Base-by-base conservation (phyloP, 2,113 vertebrate species). In the Rhabdornis inornatus region DNA sequence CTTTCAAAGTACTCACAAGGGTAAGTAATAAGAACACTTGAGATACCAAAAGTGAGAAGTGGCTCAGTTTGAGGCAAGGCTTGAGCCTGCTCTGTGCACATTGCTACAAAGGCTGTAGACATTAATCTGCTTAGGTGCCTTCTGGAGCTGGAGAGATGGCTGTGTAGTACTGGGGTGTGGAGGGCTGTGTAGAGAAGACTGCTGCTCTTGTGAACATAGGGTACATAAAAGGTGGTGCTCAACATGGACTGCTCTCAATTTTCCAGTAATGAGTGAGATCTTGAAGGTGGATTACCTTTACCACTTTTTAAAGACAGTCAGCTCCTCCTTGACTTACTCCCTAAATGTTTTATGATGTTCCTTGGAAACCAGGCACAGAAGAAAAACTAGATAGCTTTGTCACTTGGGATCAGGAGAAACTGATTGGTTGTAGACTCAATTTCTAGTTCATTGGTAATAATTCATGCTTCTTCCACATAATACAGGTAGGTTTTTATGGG, bases 1-100 rank as follows among this genome's bases (percentile, higher is more conserved):
- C 99, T 88, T 99, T 99, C 96, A 99, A 99, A 98, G 98, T 99
- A 83, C 98, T 99, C 80, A 99, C 99, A 57, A 98, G 98, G 97
- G 99, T 99, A 79, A 97, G 99, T 98, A 78, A 49, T 20, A 3
- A 28, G 42, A 61, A 68, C 9, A 10, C 18, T 33, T 42, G 30
- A 11, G 14, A 50, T 86, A 18, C 0, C 14, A 40, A 16, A 89
- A 74, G 25, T 23, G 49, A 91, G n/a, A 37, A 59, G 10, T n/a
- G 30, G 15, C 37, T 82, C 40, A 13, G 33, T 72, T 74, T 57
- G 50, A 91, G 40, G 60, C 68, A 78, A 24, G 27, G 9, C 23
- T 59, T 0, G 1, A 17, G 31, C 28, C 65, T 72, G 30, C 25
- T 65, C 64, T 83, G 21, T 53, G 42, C 55, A 70, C 3, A 1